Percentiles rank a stretch among this genome's conserved stretches.
Conservation (phyloP, 1,140 invertebrate species). For the Triops longicaudatus region DNA sequence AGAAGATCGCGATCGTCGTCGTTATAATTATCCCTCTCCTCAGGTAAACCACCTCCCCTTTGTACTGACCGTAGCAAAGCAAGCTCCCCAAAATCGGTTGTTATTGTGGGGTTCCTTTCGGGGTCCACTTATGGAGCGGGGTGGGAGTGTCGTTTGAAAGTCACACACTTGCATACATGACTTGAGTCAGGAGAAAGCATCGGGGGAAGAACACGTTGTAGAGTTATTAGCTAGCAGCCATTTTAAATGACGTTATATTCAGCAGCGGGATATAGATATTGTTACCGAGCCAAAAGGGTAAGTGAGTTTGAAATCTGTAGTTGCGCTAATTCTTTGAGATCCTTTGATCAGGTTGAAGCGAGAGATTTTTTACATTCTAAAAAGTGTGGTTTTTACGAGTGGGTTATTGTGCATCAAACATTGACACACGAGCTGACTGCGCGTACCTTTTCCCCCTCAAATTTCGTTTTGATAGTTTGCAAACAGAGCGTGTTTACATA, state of each 20-base stretch:
- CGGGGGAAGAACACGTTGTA: neutral
- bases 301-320: neutral
- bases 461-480: neutral
- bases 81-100: conserved; percentile 13
- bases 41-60: conserved; percentile 32
- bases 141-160: neutral
- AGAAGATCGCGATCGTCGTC: conserved; percentile 22
- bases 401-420: neutral
- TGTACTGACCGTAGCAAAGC: neutral
- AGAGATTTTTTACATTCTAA: neutral
- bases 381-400: neutral
- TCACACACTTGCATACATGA: neutral
- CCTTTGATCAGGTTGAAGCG: neutral
- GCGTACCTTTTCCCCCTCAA: neutral
- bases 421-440: neutral
- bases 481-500: neutral
- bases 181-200: conserved; percentile 13
- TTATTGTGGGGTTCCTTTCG: conserved; percentile 14
- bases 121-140: neutral
- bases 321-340: neutral
- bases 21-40: conserved; percentile 32
- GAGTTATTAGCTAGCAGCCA: neutral
- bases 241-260: neutral
- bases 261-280: neutral
- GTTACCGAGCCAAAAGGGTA: conserved; percentile 9